Base-by-base conservation (phyloP, 2,797 vertebrate genomes). In the Varecia variegata region DNA sequence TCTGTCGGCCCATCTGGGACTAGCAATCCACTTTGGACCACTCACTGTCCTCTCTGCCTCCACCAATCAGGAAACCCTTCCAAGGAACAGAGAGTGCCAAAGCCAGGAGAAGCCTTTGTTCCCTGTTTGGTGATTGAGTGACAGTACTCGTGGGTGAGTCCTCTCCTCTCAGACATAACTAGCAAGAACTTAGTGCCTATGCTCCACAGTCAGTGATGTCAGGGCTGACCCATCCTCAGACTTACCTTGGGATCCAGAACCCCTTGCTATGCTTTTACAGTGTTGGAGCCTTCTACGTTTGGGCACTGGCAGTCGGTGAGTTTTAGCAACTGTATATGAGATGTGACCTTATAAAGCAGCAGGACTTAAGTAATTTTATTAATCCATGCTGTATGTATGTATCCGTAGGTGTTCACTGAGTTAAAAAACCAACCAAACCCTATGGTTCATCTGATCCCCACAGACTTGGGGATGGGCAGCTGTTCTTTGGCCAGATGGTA, bases 251-350 rank as follows among this genome's bases (percentile, higher is more conserved):
- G 47, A 17, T 90, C 23, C 21, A 3, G 77, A 71, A 71, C 38
- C 54, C 23, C 7, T 88, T 67, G 38, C n/a, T 50, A 56, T 54
- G 15, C 27, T 84, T 79, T 93, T 32, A 83, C 27, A 74, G 45
- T 80, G 40, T 74, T 54, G 25, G 14, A 84, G 70, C 10, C 58
- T 74, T 94, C n/a, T 93, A 89, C 88, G 86, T 96, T 86, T 95
- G 23, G 23, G 56, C 82, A 67, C 38, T 93, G 71, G 56, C 40
- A 2, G 50, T 62, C 56, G 45, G 38, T 88, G 85, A 82, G 62
- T 87, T 93, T 96, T 92, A 92, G 27, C 83, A 27, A 68, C 21
- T 80, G 6, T 45, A 40, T 68, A 68, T 84, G 27, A n/a, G 21
- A 7, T 79, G 17, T 81, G 43, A 76, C 62, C 85, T n/a, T 65